Conservation (phyloP, 2,888 invertebrate species). For the Xylota segnis region DNA sequence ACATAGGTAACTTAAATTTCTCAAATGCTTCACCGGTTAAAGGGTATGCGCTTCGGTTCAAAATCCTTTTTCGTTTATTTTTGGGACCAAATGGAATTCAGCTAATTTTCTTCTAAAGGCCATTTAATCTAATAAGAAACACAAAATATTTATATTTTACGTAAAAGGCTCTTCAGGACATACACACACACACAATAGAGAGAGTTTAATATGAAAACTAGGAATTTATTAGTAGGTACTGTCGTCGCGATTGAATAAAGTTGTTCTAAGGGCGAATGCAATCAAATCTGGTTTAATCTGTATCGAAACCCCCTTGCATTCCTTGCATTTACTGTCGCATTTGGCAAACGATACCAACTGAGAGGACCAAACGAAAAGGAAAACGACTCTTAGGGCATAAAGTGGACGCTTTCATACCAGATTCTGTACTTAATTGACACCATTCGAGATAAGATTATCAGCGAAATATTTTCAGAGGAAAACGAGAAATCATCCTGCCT, state of each 20-base stretch:
- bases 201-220: neutral
- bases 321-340: slow-evolving; percentile 35
- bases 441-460: slow-evolving; percentile 78
- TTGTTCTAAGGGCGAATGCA: slow-evolving; percentile 46
- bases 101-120: slow-evolving; percentile 11
- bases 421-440: slow-evolving; percentile 78
- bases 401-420: slow-evolving; percentile 78
- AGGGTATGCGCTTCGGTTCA: neutral
- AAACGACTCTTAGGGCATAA: slow-evolving; percentile 69
- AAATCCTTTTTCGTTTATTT: slow-evolving; percentile 1
- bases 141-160: neutral
- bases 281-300: slow-evolving; percentile 71
- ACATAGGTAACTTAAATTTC: slow-evolving; percentile 77
- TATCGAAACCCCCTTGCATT: slow-evolving; percentile 51
- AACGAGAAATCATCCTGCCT: slow-evolving; percentile 77
- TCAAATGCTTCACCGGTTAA: slow-evolving; percentile 69
- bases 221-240: slow-evolving; percentile 8
- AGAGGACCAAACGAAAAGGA: slow-evolving; percentile 45
- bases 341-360: slow-evolving; percentile 24
- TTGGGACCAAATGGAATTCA: slow-evolving; percentile 14
- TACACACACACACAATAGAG: neutral
- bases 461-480: slow-evolving; percentile 78
- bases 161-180: neutral
- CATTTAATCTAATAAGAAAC: slow-evolving; percentile 28
- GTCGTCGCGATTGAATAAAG: slow-evolving; percentile 38